Base-by-base conservation (phyloP, 2,888 invertebrate species). In the Pyrocoelia pectoralis region DNA sequence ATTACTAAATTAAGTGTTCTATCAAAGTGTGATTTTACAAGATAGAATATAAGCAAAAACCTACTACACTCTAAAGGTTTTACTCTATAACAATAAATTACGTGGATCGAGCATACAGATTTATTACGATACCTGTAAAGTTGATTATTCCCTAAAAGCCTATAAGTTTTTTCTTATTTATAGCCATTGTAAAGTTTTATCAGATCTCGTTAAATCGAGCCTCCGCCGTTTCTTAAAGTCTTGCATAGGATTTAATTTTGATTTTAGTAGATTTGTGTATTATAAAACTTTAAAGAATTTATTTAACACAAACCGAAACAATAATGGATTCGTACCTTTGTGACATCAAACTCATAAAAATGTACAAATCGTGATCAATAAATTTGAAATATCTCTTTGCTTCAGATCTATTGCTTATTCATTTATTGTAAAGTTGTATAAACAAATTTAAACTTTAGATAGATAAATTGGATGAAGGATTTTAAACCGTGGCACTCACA, bases 131-230 rank as follows among this genome's bases (percentile, higher is more conserved):
- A 18, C 46, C 17, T 46, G 15, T 46, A 46, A 13, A 46, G 19
- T 46, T n/a, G 46, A 46, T 18, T 18, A 17, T 10, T 46, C 33
- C 33, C n/a, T 46, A 46, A 46, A 46, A 46, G 46, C 33, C n/a
- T 46, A 46, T 17, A 46, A 46, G 46, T 46, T 46, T 46, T 43
- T 43, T 33, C 17, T 46, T 17, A 46, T 46, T 46, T 46, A 46
- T 46, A 3, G 17, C 46, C n/a, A 46, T 46, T 46, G 46, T 46
- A 46, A 46, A 46, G 46, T 46, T 46, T 46, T 46, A 46, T 46
- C 46, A 46, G 46, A 46, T 46, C 15, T 46, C 17, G 46, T 46
- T 46, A 17, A 15, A 46, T 46, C 9, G 46, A 46, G 46, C 46
- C 33, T 33, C 46, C 46, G 6, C 3, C 24, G 12, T 5, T 41